These are phyloP conservation scores for Ips typographus DNA, from an alignment of 1,140 invertebrate species.

Conservation along the genomic window DNA sequence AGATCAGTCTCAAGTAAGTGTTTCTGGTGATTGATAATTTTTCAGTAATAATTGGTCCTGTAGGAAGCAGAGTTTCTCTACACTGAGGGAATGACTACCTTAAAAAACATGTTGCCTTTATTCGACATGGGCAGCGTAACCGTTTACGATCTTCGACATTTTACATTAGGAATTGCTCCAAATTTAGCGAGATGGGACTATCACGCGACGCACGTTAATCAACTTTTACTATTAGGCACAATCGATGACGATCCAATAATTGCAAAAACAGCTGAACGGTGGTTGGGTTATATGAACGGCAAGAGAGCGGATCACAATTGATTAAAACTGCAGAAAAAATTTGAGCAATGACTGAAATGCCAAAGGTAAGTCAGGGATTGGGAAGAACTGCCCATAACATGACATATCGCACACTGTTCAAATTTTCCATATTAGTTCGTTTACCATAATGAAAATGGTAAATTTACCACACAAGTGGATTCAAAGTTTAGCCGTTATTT, in stretches of 20 bases:
- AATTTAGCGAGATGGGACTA: slow-evolving; percentile 96
- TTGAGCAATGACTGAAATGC: no score
- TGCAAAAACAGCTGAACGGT: slow-evolving; percentile 82
- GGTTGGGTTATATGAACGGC: slow-evolving; percentile 96
- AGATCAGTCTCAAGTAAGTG: slow-evolving; percentile 54
- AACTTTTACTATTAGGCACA: slow-evolving; percentile 85
- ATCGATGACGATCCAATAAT: slow-evolving; percentile 86
- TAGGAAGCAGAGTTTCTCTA: slow-evolving; percentile 75
- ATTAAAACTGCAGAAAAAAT: neutral
- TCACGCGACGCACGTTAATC: slow-evolving; percentile 97
- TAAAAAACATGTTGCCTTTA: slow-evolving; percentile 87
- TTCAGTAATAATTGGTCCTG: neutral
- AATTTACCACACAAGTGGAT: no score
- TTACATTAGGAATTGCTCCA: slow-evolving; percentile 84
- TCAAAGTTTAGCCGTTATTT: no score
- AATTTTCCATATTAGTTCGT: no score
- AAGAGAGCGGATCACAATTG: slow-evolving; percentile 89
- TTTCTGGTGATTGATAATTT: no score
- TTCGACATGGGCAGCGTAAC: slow-evolving; percentile 96
- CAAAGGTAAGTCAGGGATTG: no score
- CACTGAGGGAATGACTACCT: slow-evolving; percentile 81
- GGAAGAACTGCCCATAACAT: no score
- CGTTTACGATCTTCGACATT: slow-evolving; percentile 94
- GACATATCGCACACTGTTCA: no score
- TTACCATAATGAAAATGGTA: no score